Percentiles rank a stretch among this genome's conserved stretches.
Evolutionary conservation across 2,113 vertebrate species (phyloP).

Genomic region (Solea solea): DNA sequence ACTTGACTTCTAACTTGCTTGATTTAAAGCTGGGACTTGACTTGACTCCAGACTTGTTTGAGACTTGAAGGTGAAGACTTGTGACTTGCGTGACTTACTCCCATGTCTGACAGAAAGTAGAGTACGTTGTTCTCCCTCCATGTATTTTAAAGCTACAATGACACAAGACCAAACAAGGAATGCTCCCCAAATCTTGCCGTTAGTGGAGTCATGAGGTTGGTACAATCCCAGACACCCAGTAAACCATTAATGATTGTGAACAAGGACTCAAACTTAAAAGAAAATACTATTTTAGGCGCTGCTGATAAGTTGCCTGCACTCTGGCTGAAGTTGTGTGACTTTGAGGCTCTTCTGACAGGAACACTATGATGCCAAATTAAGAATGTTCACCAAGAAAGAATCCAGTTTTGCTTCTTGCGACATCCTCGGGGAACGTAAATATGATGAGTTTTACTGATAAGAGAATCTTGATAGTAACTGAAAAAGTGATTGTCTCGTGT

Average conservation of each 20-base stretch:
- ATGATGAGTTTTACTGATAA: slow-evolving; percentile 53
- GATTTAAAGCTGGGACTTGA: no score
- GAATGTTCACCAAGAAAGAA: slow-evolving; percentile 55
- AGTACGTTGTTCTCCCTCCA: background rate
- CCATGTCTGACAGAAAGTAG: background rate
- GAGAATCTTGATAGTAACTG: slow-evolving; percentile 48
- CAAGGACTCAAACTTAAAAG: background rate
- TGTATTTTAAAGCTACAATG: background rate
- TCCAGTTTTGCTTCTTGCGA: slow-evolving; percentile 64
- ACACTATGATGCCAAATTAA: slow-evolving; percentile 13
- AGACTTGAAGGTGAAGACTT: no score
- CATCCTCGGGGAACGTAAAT: slow-evolving; percentile 47
- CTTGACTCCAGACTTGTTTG: no score
- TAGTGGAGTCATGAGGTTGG: slow-evolving; percentile 22
- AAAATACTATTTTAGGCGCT: background rate
- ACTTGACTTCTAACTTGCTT: no score
- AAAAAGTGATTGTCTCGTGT: slow-evolving; percentile 24
- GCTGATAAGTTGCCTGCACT: background rate
- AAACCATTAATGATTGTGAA: slow-evolving; percentile 10
- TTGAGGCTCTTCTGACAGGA: slow-evolving; percentile 31
- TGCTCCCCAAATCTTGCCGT: slow-evolving; percentile 48
- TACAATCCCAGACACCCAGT: slow-evolving; percentile 8
- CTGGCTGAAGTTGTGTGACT: slow-evolving; percentile 14
- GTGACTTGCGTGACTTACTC: no score
- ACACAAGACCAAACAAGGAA: background rate